phyloP scores from a whole-genome alignment of 2,888 invertebrate genomes.

The Diarsia brunnea region DNA sequence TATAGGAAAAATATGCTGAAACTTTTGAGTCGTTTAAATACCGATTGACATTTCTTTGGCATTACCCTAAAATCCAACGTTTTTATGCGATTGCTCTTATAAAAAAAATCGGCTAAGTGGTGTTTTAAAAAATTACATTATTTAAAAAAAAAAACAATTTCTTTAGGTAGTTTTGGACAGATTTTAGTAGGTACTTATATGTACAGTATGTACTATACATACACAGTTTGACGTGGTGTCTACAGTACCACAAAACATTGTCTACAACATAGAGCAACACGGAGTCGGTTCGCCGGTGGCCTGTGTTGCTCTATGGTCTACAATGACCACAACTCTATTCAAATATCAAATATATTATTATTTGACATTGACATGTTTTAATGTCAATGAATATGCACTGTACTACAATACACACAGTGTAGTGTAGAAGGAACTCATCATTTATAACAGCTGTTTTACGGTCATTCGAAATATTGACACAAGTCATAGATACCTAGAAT shows the following conservation, averaged over 20 bases:
- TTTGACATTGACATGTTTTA: background rate
- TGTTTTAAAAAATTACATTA: background rate
- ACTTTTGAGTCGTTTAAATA: background rate
- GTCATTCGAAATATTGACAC: background rate
- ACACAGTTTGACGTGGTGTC: no score
- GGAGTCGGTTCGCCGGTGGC: no score
- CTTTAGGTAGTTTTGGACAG: background rate
- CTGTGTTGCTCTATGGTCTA: no score
- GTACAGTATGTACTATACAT: no score
- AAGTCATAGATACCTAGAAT: background rate
- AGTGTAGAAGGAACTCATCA: no score
- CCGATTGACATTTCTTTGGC: background rate
- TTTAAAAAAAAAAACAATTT: background rate
- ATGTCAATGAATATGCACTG: slow-evolving; percentile 1
- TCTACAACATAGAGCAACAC: no score
- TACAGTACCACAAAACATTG: background rate
- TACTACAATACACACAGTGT: no score
- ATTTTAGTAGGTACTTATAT: no score
- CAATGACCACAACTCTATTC: background rate
- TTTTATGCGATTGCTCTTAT: background rate
- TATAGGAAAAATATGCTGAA: background rate
- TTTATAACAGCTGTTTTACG: slow-evolving; percentile 16
- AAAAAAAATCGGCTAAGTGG: no score
- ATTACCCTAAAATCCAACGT: background rate
- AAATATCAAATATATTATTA: background rate